Conservation (phyloP, 2,888 invertebrate genomes). For the Drosophila parthenogenetica region DNA sequence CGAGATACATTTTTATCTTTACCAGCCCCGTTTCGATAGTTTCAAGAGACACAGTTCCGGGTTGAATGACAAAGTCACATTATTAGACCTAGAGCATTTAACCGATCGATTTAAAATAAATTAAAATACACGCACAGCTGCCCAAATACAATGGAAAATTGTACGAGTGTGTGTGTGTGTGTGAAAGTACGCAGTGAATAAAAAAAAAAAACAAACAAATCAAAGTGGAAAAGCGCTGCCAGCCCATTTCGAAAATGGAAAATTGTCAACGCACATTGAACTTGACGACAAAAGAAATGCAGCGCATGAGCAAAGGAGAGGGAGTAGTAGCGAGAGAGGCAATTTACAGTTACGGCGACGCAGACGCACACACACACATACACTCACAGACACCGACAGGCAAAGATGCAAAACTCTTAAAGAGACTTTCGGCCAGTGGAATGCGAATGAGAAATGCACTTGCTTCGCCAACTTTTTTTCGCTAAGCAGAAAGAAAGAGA, state of each 20-base stretch:
- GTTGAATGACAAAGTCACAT: constrained; percentile 66
- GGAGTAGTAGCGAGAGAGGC: constrained; percentile 6
- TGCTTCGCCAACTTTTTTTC: constrained; percentile 77
- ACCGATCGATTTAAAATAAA: constrained; percentile 76
- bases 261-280: constrained; percentile 82
- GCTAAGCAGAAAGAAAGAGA: constrained; percentile 34
- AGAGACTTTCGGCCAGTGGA: constrained; percentile 76
- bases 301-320: constrained; percentile 5
- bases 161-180: constrained; percentile 23
- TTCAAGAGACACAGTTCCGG: constrained; percentile 64
- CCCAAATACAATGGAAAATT: constrained; percentile 64
- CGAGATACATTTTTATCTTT: constrained; percentile 34
- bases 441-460: constrained; percentile 76
- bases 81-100: constrained; percentile 23
- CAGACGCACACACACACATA: constrained; percentile 38
- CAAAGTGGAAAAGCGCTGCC: constrained; percentile 64
- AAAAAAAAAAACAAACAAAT: constrained; percentile 36
- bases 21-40: constrained; percentile 27
- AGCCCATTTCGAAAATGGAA: constrained; percentile 72
- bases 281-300: constrained; percentile 74
- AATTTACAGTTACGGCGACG: constrained; percentile 74
- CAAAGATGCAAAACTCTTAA: constrained; percentile 73
- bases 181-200: constrained; percentile 59
- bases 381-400: too few species aligned
- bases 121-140: constrained; percentile 74